Base-by-base conservation (phyloP, 2,888 invertebrate species). In the Stenolophus ochropezus region DNA sequence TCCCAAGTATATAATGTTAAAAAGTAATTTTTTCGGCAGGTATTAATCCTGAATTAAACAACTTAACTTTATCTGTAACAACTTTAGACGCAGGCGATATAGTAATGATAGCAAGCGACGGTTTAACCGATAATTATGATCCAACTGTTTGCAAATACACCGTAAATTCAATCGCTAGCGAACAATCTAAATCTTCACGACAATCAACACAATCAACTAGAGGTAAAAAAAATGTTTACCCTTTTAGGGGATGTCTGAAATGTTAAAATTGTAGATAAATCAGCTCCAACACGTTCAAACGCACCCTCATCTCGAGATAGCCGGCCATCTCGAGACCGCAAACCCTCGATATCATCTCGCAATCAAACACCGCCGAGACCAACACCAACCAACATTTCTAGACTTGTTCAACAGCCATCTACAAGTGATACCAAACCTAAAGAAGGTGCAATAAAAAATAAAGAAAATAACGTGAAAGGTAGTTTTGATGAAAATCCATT, bases 101-200 rank as follows among this genome's bases (percentile, higher is more conserved):
- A 83, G 94, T 97, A 23, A 95, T 96, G 88, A 91, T 97, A 14
- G 96, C 96, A 0, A 96, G 95, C n/a, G 97, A 97, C 86, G 97
- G 97, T 4, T 93, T 97, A 33, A 96, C 96, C 4, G 97, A 97
- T 87, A 97, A 97, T 88, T 96, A 96, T 86, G 97, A 97, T 89
- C 97, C 97, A 0, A 96, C 97, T 27, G 96, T 97, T 81, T 96
- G 96, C 25, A 96, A 95, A 89, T 96, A 96, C 86, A 95, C 96
- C 3, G 91, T 92, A 2, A 88, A 87, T 82, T 84, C 85, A 2
- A 85, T 84, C 87, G 58, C 88, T 87, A 71, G 88, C 87, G 47
- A 90, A 87, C 83, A 86, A 86, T 58, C 90, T 88, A 86, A 89
- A 87, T 83, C 27, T 4, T 1, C 21, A 6, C n/a, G 61, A 3